These are phyloP conservation scores for Varecia variegata DNA, from an alignment of 2,797 vertebrate species.

Conservation along the genomic window DNA sequence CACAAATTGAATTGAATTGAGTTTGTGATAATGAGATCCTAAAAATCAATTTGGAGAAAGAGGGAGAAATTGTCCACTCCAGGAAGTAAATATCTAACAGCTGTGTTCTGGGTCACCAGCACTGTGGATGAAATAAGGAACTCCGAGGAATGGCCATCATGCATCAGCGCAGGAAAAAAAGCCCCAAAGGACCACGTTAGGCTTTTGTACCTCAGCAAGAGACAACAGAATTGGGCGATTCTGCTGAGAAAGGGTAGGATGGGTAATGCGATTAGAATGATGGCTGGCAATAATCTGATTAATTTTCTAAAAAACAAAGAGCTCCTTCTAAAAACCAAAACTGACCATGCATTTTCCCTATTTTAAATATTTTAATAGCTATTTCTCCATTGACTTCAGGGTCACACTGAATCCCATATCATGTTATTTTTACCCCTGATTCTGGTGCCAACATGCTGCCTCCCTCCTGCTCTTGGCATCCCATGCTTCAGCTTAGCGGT, in stretches of 20 bases:
- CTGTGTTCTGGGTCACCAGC: background rate
- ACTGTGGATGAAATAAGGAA: background rate
- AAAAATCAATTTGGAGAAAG: conserved; percentile 41
- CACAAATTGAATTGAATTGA: background rate
- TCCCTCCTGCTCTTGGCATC: background rate
- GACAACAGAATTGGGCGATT: background rate
- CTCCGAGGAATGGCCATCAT: background rate
- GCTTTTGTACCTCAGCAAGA: background rate
- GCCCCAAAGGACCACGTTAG: background rate
- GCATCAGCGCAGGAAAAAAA: background rate
- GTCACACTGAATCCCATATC: background rate
- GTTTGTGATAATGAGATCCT: conserved; percentile 19
- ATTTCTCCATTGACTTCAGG: background rate
- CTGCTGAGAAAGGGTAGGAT: background rate
- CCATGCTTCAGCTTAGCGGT: background rate
- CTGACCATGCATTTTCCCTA: background rate
- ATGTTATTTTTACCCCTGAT: background rate
- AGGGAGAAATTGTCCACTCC: background rate
- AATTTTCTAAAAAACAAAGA: background rate
- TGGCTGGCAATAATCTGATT: background rate
- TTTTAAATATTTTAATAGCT: background rate
- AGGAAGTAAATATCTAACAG: background rate
- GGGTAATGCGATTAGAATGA: background rate
- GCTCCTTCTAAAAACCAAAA: background rate
- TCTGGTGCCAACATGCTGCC: no score